Conservation (phyloP, 2,797 vertebrate species). For the Pseudopleuronectes americanus region DNA sequence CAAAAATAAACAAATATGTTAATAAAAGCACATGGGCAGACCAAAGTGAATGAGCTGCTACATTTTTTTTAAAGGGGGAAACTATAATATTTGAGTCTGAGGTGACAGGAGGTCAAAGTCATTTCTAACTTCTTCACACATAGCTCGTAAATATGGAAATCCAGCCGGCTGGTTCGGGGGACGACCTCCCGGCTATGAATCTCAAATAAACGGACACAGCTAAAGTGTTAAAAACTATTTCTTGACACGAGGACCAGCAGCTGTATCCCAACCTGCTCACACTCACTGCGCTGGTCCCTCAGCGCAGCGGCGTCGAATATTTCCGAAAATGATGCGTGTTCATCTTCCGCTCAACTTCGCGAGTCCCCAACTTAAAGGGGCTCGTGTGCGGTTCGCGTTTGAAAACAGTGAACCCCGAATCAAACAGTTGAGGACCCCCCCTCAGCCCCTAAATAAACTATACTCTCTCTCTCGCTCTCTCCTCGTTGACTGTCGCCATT, state of each 20-base stretch:
- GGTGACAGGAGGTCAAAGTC: slow-evolving; percentile 12
- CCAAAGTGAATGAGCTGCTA: too few species aligned
- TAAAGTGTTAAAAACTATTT: too few species aligned
- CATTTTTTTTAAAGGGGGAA: too few species aligned
- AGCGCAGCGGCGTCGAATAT: slow-evolving; percentile 66
- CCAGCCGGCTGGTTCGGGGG: not conserved
- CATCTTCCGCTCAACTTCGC: slow-evolving; percentile 74
- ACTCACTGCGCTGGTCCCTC: slow-evolving; percentile 6
- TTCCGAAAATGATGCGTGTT: slow-evolving; percentile 67
- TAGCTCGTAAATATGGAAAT: not conserved
- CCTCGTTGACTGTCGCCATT: slow-evolving; percentile 85
- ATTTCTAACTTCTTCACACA: slow-evolving; percentile 49
- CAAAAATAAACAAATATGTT: not conserved
- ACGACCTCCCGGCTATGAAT: not conserved
- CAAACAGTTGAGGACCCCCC: slow-evolving; percentile 39
- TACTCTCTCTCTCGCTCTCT: slow-evolving; percentile 56
- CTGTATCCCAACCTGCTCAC: too few species aligned
- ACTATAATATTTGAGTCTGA: not conserved
- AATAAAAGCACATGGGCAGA: not conserved
- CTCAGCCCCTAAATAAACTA: slow-evolving; percentile 39
- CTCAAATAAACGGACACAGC: not conserved
- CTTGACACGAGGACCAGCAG: too few species aligned
- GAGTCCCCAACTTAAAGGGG: slow-evolving; percentile 69
- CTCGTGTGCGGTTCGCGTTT: slow-evolving; percentile 41
- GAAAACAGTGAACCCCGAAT: slow-evolving; percentile 25